Conservation (phyloP, 2,797 vertebrate genomes). For the Ceryle rudis region DNA sequence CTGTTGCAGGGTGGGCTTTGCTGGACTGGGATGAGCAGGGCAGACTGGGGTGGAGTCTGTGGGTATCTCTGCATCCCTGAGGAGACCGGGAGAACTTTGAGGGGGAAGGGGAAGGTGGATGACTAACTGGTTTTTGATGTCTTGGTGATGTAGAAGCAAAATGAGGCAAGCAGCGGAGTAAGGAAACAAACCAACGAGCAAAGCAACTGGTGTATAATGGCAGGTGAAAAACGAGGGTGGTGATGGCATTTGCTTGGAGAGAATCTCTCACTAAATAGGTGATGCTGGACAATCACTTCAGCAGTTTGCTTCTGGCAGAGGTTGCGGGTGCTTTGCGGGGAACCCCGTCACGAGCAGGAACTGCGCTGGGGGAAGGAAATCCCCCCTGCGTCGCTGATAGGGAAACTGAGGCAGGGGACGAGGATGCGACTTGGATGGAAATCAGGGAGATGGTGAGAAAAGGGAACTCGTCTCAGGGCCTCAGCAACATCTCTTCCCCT, state of each 20-base stretch:
- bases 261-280: neutral
- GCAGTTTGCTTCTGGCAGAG: neutral
- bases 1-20: neutral
- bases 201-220: neutral
- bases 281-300: neutral
- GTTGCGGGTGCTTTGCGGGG: neutral
- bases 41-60: neutral
- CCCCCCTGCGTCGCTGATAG: accelerated
- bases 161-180: neutral
- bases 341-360: neutral
- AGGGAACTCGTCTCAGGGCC: neutral
- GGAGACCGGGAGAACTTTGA: neutral
- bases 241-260: accelerated
- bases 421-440: accelerated
- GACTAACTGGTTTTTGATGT: neutral
- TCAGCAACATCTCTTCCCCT: neutral
- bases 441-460: neutral
- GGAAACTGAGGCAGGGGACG: neutral
- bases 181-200: neutral
- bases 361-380: neutral
- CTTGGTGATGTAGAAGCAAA: neutral
- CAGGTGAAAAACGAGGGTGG: neutral
- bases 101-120: neutral
- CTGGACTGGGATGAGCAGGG: neutral
- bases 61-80: neutral